Percentiles rank a stretch among this genome's conserved stretches.
Conservation (phyloP, 1,140 invertebrate genomes). For the Drosophila elegans region DNA sequence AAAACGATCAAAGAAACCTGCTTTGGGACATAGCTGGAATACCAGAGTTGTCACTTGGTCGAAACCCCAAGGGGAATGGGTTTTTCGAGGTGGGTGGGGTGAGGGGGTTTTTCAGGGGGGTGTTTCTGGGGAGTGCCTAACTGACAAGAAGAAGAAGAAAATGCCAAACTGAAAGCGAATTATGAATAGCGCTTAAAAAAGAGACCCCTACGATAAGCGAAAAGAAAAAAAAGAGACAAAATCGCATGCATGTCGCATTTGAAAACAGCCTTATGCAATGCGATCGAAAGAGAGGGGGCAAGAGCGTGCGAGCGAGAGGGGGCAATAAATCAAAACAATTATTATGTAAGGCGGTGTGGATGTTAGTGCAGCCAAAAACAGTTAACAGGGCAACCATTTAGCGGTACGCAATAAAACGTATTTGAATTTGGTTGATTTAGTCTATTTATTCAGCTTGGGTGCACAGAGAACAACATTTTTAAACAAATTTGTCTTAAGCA, state of each 20-base stretch:
- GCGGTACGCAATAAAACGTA: slow-evolving; percentile 37
- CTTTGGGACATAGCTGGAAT: slow-evolving; percentile 73
- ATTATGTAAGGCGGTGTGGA: slow-evolving; percentile 72
- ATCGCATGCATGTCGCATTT: slow-evolving; percentile 80
- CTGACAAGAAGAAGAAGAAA: background rate
- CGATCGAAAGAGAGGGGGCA: slow-evolving; percentile 2
- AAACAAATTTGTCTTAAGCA: background rate
- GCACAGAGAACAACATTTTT: slow-evolving; percentile 7
- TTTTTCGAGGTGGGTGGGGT: too few relatives aligned
- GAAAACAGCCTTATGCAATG: slow-evolving; percentile 69
- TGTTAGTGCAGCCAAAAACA: slow-evolving; percentile 52
- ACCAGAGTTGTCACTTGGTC: slow-evolving; percentile 56
- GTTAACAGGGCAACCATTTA: slow-evolving; percentile 62
- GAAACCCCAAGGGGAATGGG: slow-evolving; percentile 2
- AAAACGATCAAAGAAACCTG: slow-evolving; percentile 71
- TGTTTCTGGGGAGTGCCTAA: slow-evolving; percentile 32
- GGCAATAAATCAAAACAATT: slow-evolving; percentile 76
- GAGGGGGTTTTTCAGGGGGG: background rate
- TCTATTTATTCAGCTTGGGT: slow-evolving; percentile 43
- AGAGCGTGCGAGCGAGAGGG: slow-evolving; percentile 6
- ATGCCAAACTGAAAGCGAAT: slow-evolving; percentile 54
- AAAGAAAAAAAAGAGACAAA: slow-evolving; percentile 35
- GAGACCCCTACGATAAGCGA: slow-evolving; percentile 28
- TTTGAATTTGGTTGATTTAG: slow-evolving; percentile 64
- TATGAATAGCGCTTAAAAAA: slow-evolving; percentile 52